Evolutionary conservation across 2,113 vertebrate genomes (phyloP), one percentile per base, ranked within the genome.

Genomic region (Sylvicapra grimmia): DNA sequence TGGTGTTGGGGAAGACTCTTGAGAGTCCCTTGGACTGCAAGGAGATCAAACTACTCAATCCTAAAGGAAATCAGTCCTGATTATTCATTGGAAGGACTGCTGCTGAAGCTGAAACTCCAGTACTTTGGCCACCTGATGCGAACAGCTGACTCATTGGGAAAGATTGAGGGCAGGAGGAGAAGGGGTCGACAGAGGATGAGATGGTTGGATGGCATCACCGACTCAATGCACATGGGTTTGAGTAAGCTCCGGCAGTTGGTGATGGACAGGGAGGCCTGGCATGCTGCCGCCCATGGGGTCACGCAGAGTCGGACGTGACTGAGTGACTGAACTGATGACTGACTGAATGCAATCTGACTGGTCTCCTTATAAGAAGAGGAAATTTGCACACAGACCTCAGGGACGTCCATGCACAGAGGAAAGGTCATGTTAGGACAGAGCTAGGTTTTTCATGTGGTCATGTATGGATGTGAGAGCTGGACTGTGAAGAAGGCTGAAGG

Each of bases 291-390:
- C 19, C 1, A 12, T 23, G 68, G 68, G 10, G 9, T 12, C 0
- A 1, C 0, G 3, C 36, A 72, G 68, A 72, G 19, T 72, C 1
- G 5, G n/a, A 36, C n/a, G 40, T 0, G 5, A 72, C n/a, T 72
- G n/a, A 72, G 68, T 6, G 19, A 72, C 19, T 72, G 68, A 72
- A 40, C 5, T 11, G 19, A 72, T 0, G 1, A 19, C 68, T 72
- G 68, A 72, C n/a, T 12, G n/a, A 40, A 23, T 40, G 19, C 44
- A 87, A 9, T 25, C 44, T 63, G 85, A 87, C 29, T 87, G 29
- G 44, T 65, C 18, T 63, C 29, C 59, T 87, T 49, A 23, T 25
- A 63, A 63, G 29, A 63, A 33, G 29, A 63, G 59, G 59, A 87
- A n/a, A 63, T 65, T 49, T 33, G 10, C 8, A 85, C 51, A n/a